Evolutionary conservation across 1,140 invertebrate species (phyloP), one percentile per base, ranked within the genome.

Genomic region (Diorhabda elongata): DNA sequence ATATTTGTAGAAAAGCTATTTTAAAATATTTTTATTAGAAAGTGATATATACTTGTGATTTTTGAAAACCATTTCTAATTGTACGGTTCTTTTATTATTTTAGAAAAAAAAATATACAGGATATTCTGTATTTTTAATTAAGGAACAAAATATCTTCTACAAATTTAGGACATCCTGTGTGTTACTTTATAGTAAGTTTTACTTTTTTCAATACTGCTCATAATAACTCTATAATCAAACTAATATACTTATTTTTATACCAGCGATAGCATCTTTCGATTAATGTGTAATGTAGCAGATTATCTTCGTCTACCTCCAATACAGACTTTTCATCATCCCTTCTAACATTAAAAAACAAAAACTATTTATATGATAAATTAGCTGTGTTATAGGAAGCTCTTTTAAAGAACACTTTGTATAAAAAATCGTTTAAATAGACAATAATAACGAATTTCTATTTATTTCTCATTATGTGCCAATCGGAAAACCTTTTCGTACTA

Each of bases 11-110:
- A 52, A 8, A 8, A 52, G n/a, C n/a, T 52, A 52, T 52, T 52
- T 52, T 52, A 52, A 52, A 52, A 52, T 52, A 52, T 52, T 52
- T 26, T 52, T 52, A 52, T 52, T 52, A 52, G 47, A 52, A 52
- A 52, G 47, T 52, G 47, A 52, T 52, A 52, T 6, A 52, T 52
- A 52, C 47, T 52, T 52, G 47, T 52, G 47, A 52, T 52, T 52
- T 52, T 8, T 8, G 47, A 52, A n/a, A 52, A 52, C 47, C 47
- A 8, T 52, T 52, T 52, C 47, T 52, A 52, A 52, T 52, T 52
- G 47, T 52, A n/a, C n/a, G 2, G 47, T 52, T 52, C 47, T 52
- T n/a, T 52, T 52, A 8, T n/a, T 52, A 52, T 8, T 52, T 8
- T 52, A n/a, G 6, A n/a, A 8, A 52, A 8, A 6, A 52, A 2